phyloP scores from a whole-genome alignment of 1,140 invertebrate genomes.

The Odontomachus brunneus region DNA sequence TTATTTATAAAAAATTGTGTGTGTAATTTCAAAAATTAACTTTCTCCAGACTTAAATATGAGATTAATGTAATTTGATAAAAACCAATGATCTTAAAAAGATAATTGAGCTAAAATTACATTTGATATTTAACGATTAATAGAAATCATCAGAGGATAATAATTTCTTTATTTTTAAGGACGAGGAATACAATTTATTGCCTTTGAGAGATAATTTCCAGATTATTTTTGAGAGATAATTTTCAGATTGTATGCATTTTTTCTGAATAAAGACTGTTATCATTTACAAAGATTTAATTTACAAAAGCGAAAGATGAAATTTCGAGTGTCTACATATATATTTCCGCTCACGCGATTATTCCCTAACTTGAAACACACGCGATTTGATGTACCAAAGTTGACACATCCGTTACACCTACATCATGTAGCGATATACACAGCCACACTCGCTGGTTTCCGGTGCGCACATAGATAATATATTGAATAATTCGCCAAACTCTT shows the following conservation, averaged over 20 bases:
- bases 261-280: neutral
- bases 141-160: neutral
- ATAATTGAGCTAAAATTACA: no score
- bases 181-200: neutral
- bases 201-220: neutral
- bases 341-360: neutral
- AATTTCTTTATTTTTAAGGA: neutral
- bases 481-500: conserved; percentile 43
- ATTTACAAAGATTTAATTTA: neutral
- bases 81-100: no score
- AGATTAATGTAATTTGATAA: no score
- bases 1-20: no score
- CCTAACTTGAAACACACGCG: no score
- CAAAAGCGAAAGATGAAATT: neutral
- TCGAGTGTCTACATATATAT: neutral
- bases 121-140: no score
- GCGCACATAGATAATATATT: conserved; percentile 22
- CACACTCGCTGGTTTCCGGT: neutral
- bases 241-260: neutral
- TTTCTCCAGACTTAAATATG: no score
- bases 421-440: neutral
- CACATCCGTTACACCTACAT: neutral
- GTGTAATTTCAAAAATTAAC: no score
- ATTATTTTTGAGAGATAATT: neutral
- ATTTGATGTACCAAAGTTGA: neutral